phyloP scores from a whole-genome alignment of 2,888 invertebrate genomes.

The Mythimna vitellina region DNA sequence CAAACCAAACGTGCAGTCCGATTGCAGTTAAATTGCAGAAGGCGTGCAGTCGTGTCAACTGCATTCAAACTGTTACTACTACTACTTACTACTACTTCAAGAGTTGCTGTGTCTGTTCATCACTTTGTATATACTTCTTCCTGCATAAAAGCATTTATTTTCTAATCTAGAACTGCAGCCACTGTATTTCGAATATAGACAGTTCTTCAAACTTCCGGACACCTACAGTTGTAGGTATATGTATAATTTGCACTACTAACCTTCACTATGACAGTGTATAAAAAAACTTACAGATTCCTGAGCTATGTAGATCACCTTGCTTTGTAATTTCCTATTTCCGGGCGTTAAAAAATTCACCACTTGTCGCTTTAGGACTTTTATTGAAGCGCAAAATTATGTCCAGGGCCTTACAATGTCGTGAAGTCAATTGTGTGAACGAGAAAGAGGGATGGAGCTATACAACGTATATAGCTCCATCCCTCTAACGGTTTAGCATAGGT shows the following conservation, averaged over 20 bases:
- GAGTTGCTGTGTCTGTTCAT: too few species aligned
- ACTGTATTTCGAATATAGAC: not conserved
- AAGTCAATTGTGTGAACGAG: too few species aligned
- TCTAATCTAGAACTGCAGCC: not conserved
- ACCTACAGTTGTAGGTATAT: not conserved
- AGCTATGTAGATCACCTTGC: constrained; percentile 47
- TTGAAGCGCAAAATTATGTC: not conserved
- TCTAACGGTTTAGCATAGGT: too few species aligned
- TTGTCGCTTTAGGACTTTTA: not conserved
- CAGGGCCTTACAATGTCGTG: too few species aligned
- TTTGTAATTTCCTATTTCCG: constrained; percentile 32
- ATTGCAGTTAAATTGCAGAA: too few species aligned
- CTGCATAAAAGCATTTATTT: not conserved
- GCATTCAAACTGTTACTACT: too few species aligned
- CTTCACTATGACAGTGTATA: constrained; percentile 24
- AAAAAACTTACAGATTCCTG: constrained; percentile 6
- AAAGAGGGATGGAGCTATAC: too few species aligned
- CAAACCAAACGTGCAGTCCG: too few species aligned
- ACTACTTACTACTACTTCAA: too few species aligned
- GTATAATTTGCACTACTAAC: constrained; percentile 11
- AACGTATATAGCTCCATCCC: too few species aligned
- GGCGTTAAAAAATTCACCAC: not conserved
- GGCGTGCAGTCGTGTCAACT: too few species aligned
- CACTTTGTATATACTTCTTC: not conserved
- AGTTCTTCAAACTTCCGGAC: constrained; percentile 11